A percentile compares a stretch with the other conserved stretches of the same genome.
These are phyloP conservation scores for Drosophila bocki DNA, from an alignment of 1,140 invertebrate genomes.

Conservation along the genomic window DNA sequence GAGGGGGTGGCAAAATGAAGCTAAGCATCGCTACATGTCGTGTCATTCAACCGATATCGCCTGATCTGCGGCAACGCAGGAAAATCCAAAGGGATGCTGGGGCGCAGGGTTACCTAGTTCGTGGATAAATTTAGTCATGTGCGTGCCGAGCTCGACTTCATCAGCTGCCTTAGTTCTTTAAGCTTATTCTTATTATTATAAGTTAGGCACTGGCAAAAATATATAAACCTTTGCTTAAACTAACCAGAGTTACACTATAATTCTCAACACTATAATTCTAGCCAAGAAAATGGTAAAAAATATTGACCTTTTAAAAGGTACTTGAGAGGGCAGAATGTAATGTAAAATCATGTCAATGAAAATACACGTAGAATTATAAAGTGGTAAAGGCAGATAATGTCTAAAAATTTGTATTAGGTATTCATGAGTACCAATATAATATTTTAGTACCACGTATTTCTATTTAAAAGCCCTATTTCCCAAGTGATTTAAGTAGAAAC, in stretches of 20 bases:
- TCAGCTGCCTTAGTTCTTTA: slow-evolving; percentile 42
- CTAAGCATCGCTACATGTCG: slow-evolving; percentile 55
- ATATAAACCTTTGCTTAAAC: neutral
- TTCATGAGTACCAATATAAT: neutral
- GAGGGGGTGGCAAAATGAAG: slow-evolving; percentile 13
- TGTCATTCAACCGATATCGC: slow-evolving; percentile 75
- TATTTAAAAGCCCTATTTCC: neutral
- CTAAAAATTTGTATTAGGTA: too few species aligned
- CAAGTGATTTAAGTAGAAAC: neutral
- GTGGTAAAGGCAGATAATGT: too few species aligned
- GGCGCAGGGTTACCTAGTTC: slow-evolving; percentile 48
- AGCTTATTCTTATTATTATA: too few species aligned
- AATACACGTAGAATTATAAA: too few species aligned
- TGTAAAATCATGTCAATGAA: too few species aligned
- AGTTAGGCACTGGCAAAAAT: slow-evolving; percentile 9
- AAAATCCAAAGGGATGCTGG: slow-evolving; percentile 4
- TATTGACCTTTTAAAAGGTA: too few species aligned
- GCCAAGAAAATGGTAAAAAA: too few species aligned
- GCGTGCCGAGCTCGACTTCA: slow-evolving; percentile 69
- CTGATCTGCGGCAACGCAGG: slow-evolving; percentile 33
- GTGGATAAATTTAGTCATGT: slow-evolving; percentile 69
- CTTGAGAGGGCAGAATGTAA: too few species aligned
- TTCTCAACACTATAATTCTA: neutral
- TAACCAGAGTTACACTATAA: neutral
- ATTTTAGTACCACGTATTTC: neutral